A percentile compares a stretch with the other conserved stretches of the same genome.
Conservation (phyloP, 2,113 vertebrate genomes). For the Thinocorus orbignyianus region DNA sequence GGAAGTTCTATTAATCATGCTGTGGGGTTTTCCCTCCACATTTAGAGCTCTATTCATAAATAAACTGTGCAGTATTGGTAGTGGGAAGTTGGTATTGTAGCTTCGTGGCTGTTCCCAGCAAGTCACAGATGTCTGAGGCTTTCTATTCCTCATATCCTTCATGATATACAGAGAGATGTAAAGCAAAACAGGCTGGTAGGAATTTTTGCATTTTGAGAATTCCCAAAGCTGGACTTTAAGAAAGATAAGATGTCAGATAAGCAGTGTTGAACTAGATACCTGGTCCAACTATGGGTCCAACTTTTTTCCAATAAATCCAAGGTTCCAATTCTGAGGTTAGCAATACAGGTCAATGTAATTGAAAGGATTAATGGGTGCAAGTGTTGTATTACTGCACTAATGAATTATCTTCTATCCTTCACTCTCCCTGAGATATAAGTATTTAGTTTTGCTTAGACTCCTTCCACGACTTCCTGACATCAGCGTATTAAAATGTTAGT, state of each 20-base stretch:
- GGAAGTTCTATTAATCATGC: background rate
- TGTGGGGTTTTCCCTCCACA: background rate
- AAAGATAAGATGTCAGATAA: background rate
- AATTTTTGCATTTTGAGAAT: background rate
- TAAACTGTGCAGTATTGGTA: background rate
- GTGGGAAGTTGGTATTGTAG: background rate
- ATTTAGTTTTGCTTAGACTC: background rate
- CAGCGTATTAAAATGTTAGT: background rate
- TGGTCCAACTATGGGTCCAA: background rate
- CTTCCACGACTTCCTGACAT: background rate
- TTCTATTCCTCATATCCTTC: background rate
- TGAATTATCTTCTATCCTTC: background rate
- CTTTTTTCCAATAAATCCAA: background rate
- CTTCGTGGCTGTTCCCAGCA: background rate
- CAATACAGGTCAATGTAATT: background rate
- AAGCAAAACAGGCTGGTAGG: background rate
- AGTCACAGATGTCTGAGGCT: background rate
- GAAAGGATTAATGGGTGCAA: background rate
- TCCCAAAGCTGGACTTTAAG: background rate
- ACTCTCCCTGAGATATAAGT: background rate
- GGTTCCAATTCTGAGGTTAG: background rate
- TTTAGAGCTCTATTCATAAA: slow-evolving; percentile 36
- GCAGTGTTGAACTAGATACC: background rate
- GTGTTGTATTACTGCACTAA: background rate
- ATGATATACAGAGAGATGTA: background rate